Conservation (phyloP, 2,113 vertebrate genomes). For the Ageneiosus marmoratus region DNA sequence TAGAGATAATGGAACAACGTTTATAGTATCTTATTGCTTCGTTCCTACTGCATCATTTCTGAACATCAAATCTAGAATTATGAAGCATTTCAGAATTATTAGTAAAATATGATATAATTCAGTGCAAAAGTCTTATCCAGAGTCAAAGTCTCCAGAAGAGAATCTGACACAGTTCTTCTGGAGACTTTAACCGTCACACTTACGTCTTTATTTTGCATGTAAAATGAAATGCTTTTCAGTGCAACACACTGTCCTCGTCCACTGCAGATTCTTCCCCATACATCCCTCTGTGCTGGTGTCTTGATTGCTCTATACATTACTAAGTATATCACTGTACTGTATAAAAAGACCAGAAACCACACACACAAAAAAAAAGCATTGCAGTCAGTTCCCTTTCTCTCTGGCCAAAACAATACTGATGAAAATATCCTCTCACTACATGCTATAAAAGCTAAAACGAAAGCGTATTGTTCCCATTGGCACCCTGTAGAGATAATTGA, state of each 20-base stretch:
- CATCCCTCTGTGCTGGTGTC: no score
- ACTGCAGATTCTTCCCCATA: not conserved
- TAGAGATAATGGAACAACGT: not conserved
- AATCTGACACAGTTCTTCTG: no score
- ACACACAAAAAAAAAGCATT: not conserved
- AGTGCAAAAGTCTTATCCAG: no score
- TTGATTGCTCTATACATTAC: not conserved
- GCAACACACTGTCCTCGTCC: not conserved
- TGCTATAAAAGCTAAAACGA: slow-evolving; percentile 52
- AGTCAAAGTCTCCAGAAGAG: no score
- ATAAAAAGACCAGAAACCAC: no score
- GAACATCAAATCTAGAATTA: not conserved
- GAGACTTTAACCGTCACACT: no score
- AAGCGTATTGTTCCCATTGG: slow-evolving; percentile 57
- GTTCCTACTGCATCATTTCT: not conserved
- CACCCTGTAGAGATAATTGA: slow-evolving; percentile 63
- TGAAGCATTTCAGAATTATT: not conserved
- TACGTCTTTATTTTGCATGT: no score
- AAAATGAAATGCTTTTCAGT: no score
- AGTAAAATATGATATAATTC: no score
- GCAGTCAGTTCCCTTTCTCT: not conserved
- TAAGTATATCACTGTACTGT: not conserved
- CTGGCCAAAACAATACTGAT: not conserved
- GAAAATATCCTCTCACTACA: slow-evolving; percentile 41
- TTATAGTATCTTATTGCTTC: not conserved